A percentile compares a stretch with the other conserved stretches of the same genome.
phyloP scores from a whole-genome alignment of 2,888 invertebrate genomes.

The Dione vanillae region DNA sequence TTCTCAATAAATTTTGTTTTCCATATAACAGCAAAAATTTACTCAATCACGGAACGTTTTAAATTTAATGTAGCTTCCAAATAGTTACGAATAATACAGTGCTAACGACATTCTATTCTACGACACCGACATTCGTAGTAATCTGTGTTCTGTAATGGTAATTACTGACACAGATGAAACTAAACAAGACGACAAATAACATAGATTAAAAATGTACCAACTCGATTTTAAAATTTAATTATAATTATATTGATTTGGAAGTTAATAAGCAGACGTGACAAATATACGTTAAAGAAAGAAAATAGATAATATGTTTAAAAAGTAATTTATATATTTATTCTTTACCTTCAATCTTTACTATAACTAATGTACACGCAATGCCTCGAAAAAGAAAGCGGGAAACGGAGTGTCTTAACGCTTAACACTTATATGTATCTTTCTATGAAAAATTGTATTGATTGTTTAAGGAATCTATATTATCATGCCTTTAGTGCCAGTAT shows the following conservation, averaged over 20 bases:
- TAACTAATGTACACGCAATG: too few species aligned
- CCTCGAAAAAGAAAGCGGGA: too few species aligned
- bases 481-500: too few species aligned
- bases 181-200: neutral
- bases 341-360: too few species aligned
- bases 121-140: constrained; percentile 22
- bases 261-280: too few species aligned
- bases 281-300: too few species aligned
- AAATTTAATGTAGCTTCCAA: constrained; percentile 20
- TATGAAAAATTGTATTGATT: too few species aligned
- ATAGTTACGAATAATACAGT: constrained; percentile 33
- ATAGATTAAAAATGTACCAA: neutral
- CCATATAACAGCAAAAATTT: neutral
- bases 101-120: constrained; percentile 23
- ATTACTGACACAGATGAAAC: neutral
- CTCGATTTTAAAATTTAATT: neutral
- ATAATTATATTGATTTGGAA: neutral
- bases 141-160: neutral
- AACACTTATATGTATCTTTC: too few species aligned
- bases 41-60: constrained; percentile 11
- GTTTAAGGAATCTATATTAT: too few species aligned
- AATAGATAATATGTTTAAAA: too few species aligned
- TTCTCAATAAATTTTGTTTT: neutral
- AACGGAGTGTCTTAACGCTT: too few species aligned
- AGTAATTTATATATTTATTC: too few species aligned